Evolutionary conservation across 2,888 invertebrate genomes (phyloP), one percentile per base, ranked within the genome.

Genomic region (Kuschelorhynchus macadamiae): DNA sequence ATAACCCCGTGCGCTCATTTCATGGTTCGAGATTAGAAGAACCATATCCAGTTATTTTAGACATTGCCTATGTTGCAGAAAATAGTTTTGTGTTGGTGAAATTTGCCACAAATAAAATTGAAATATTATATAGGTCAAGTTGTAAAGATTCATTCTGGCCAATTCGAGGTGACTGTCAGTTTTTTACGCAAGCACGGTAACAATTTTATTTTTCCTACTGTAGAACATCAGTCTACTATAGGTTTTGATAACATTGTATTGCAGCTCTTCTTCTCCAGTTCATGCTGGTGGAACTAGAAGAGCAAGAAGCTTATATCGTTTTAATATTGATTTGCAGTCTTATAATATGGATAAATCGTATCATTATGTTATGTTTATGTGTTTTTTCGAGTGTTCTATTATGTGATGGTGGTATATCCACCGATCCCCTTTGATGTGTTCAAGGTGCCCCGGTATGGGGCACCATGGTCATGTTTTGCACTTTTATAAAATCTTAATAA

Each of bases 141-240:
- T n/a, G n/a, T n/a, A n/a, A n/a, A n/a, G n/a, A n/a, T n/a, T n/a
- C n/a, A n/a, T n/a, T 39, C 5, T 39, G 11, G 3, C 11, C 11
- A 39, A 46, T 46, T 46, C 46, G 46, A 46, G 49, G 49, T 49
- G 49, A 49, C 49, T 49, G 20, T 49, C 18, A 49, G 20, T 49
- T 49, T 49, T 49, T 49, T 49, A 49, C 49, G 30, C n/a, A 49
- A 52, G 52, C 52, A 33, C 32, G 9, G 52, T 32, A 52, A 52
- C 33, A 52, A 52, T 52, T 30, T 52, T 30, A 32, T 52, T 30
- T 52, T 52, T 52, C 17, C 52, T 52, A 52, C 17, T 32, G 52
- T 52, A 52, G 11, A 25, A 32, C 9, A 52, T 52, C 32, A 49
- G 49, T 49, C 49, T 49, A 49, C 8, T 25, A 20, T 49, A 49